Evolutionary conservation across 1,140 invertebrate species (phyloP).

Genomic region (Pseudachorutes palmiensis): DNA sequence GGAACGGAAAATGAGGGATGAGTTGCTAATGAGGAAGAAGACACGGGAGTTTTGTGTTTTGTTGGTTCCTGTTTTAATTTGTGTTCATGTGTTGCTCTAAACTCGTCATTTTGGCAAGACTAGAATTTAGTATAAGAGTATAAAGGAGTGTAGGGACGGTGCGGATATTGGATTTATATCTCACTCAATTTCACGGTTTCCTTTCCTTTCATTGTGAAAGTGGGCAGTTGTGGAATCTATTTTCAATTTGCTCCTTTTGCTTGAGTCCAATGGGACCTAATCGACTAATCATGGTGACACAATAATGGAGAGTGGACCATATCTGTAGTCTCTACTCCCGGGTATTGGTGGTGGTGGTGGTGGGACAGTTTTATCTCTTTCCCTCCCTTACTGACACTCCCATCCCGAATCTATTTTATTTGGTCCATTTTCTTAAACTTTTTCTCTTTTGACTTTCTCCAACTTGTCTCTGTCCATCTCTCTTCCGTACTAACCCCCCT

Average conservation of each 20-base stretch:
- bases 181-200: constrained; percentile 8
- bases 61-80: no score
- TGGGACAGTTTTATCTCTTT: not conserved
- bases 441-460: constrained; percentile 3
- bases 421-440: constrained; percentile 10
- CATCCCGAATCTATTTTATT: not conserved
- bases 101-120: no score
- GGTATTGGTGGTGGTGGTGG: not conserved
- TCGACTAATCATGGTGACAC: constrained; percentile 36
- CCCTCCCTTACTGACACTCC: no score
- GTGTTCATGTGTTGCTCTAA: no score
- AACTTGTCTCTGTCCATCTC: constrained; percentile 9
- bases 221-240: constrained; percentile 11
- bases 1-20: not conserved
- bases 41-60: not conserved
- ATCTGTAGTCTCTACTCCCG: not conserved
- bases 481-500: not conserved
- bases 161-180: not conserved
- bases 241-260: constrained; percentile 34
- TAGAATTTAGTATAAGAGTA: no score
- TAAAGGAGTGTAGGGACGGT: not conserved
- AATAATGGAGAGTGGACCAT: constrained; percentile 29
- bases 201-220: not conserved
- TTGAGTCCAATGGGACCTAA: constrained; percentile 24
- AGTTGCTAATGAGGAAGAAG: not conserved